These are phyloP conservation scores for Platerodrilus igneus DNA, from an alignment of 2,888 invertebrate genomes.

Conservation along the genomic window DNA sequence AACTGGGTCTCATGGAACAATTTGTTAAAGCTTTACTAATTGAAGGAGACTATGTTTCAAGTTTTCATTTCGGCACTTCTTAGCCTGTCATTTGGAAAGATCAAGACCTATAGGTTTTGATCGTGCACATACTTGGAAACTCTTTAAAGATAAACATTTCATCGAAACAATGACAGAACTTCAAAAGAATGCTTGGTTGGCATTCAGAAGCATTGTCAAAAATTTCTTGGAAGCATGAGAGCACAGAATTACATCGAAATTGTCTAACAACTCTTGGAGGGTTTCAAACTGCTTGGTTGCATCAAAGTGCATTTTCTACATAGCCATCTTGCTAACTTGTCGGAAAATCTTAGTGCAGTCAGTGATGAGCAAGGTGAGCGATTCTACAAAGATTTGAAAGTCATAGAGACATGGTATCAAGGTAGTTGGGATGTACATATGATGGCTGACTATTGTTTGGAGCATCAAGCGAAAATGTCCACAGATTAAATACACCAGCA, in stretches of 20 bases:
- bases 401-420: conserved; percentile 2
- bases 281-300: neutral
- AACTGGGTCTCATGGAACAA: conserved; percentile 23
- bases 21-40: conserved; percentile 19
- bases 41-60: too few species aligned
- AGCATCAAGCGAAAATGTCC: too few species aligned
- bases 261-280: neutral
- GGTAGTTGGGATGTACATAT: conserved; percentile 2
- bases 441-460: conserved; percentile 6
- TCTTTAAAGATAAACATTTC: conserved; percentile 5
- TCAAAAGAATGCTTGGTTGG: conserved; percentile 36
- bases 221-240: neutral
- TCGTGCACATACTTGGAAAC: neutral
- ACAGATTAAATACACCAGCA: too few species aligned
- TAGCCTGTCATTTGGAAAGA: neutral
- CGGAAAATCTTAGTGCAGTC: conserved; percentile 2
- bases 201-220: neutral
- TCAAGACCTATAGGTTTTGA: neutral
- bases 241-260: conserved; percentile 3
- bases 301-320: too few species aligned
- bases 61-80: conserved; percentile 6
- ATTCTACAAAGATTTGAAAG: conserved; percentile 3
- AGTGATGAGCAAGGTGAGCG: conserved; percentile 6
- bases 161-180: conserved; percentile 3
- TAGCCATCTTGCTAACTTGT: too few species aligned